phyloP scores from a whole-genome alignment of 2,113 vertebrate genomes.

The Picathartes gymnocephalus region DNA sequence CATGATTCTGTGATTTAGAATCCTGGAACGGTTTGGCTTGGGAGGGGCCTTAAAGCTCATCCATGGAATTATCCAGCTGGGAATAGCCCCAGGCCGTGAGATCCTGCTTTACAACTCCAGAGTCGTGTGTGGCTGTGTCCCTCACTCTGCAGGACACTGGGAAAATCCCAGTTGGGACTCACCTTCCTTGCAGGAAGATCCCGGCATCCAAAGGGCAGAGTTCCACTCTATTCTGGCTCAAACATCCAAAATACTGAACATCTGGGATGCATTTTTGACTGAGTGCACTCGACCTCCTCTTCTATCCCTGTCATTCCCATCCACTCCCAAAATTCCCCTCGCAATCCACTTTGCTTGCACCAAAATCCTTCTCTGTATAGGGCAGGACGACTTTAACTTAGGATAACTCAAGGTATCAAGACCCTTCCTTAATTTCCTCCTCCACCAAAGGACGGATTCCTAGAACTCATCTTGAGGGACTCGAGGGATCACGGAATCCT shows the following conservation, averaged over 20 bases:
- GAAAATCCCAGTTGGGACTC: not conserved
- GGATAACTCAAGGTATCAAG: not conserved
- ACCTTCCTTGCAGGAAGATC: not conserved
- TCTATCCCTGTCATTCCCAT: not conserved
- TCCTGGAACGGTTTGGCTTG: not conserved
- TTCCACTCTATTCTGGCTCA: not conserved
- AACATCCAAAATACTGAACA: not conserved
- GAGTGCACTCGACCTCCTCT: not conserved
- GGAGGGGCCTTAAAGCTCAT: not conserved
- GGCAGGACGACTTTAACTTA: not conserved
- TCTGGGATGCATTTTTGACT: not conserved
- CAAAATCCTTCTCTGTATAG: rapidly evolving
- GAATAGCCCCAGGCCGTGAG: rapidly evolving
- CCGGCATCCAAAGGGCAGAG: not conserved
- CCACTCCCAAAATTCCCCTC: not conserved
- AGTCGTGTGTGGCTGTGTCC: not conserved
- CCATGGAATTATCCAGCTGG: rapidly evolving
- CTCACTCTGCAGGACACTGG: not conserved
- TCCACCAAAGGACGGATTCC: not conserved
- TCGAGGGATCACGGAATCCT: not conserved
- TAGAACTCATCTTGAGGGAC: not conserved
- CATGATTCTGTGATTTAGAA: not conserved
- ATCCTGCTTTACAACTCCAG: not conserved
- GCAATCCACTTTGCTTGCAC: not conserved
- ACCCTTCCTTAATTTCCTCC: not conserved